These are phyloP conservation scores for Trachelus troglodyta DNA, from an alignment of 2,888 invertebrate species.

Conservation along the genomic window DNA sequence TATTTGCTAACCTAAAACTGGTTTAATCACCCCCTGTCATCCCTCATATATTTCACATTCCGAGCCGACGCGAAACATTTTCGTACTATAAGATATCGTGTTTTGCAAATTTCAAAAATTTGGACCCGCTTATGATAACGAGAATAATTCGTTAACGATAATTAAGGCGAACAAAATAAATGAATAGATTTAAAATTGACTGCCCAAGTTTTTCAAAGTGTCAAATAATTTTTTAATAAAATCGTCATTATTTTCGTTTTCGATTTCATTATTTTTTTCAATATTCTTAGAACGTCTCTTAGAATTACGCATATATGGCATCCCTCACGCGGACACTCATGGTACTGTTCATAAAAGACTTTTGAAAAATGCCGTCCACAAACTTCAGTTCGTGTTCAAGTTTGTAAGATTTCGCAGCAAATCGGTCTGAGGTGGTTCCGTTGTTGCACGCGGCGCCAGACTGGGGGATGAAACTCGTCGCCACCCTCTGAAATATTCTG, in stretches of 20 bases:
- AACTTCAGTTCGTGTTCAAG: neutral
- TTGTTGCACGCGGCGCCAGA: slow-evolving; percentile 61
- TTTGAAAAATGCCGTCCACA: neutral
- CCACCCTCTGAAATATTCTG: slow-evolving; percentile 30
- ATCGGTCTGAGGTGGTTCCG: slow-evolving; percentile 28
- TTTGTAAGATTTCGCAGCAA: neutral
- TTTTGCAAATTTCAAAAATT: neutral
- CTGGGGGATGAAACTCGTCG: slow-evolving; percentile 54
- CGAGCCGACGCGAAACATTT: neutral
- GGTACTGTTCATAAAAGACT: neutral
- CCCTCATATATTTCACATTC: neutral
- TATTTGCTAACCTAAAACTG: neutral
- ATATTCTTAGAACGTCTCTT: neutral
- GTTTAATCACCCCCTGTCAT: neutral
- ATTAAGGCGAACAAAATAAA: neutral
- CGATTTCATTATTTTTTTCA: neutral
- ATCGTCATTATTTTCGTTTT: neutral
- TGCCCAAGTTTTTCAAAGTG: neutral
- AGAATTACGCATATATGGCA: neutral
- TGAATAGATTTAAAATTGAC: neutral
- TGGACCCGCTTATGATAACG: neutral
- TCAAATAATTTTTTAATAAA: neutral
- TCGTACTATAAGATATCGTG: neutral
- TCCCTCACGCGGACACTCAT: neutral
- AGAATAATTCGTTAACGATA: neutral